Evolutionary conservation across 2,797 vertebrate species (phyloP), one percentile per base, ranked within the genome.

Genomic region (Pseudopleuronectes americanus): DNA sequence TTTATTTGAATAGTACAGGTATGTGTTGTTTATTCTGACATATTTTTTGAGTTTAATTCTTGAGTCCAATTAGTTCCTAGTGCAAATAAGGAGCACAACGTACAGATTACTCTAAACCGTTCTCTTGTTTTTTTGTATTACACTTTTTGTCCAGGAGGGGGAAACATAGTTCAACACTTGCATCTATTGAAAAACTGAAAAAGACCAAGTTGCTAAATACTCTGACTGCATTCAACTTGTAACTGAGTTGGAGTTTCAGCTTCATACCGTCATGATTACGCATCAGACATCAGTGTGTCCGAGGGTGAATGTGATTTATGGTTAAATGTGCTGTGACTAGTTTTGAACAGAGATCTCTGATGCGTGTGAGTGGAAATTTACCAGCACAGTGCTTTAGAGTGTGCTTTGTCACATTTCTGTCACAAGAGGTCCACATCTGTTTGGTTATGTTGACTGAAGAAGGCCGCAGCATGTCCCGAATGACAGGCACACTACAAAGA

Each of bases 391-490:
- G 55, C 56, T 38, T 28, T 53, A 12, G 4, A 41, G 6, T 21
- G 36, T 14, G 54, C 36, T 64, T 41, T 77, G n/a, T 77, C 57
- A 57, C 22, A 57, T 82, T 62, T 71, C 74, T 53, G 64, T 73
- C 90, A 91, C 65, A 74, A 86, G 88, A 84, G 78, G 88, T 85
- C 87, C 49, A 80, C 74, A 22, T 83, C 28, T 63, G 66, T 77
- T 71, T 64, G 38, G 79, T 21, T 36, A 68, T 59, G 38, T 57
- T 36, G 41, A 36, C 36, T 64, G 53, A 68, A 66, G 51, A 22
- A 59, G 62, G 57, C 45, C 5, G 36, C 64, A 54, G 55, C 49
- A 76, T 31, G 47, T 79, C 69, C 74, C 79, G 75, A 73, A 56
- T 47, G 41, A 63, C 43, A 56, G 8, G 47, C n/a, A 21, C 28